These are phyloP conservation scores for Eudemis profundana DNA, from an alignment of 2,888 invertebrate genomes.

Conservation along the genomic window DNA sequence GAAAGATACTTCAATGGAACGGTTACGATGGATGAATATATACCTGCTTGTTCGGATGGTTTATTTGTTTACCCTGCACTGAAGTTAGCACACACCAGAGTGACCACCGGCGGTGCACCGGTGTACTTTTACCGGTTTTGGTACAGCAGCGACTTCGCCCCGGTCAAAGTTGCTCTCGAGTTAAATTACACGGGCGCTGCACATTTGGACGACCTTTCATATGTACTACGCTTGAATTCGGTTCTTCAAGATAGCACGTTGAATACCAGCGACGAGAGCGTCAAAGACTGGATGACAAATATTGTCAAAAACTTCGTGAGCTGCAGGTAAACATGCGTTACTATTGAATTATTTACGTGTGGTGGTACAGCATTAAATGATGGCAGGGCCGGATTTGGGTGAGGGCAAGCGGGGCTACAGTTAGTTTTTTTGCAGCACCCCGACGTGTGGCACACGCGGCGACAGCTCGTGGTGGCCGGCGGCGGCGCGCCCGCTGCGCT, in stretches of 20 bases:
- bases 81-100: slow-evolving; percentile 58
- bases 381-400: no score
- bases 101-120: slow-evolving; percentile 63
- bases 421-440: background rate
- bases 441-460: background rate
- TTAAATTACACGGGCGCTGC: slow-evolving; percentile 78
- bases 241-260: background rate
- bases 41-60: slow-evolving; percentile 63
- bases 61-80: slow-evolving; percentile 69
- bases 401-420: no score
- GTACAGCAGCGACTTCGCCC: slow-evolving; percentile 76
- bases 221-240: slow-evolving; percentile 73
- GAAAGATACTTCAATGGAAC: slow-evolving; percentile 59
- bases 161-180: slow-evolving; percentile 69
- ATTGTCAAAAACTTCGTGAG: slow-evolving; percentile 1
- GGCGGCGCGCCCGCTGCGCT: background rate
- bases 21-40: slow-evolving; percentile 59
- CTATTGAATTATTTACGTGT: no score
- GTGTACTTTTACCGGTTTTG: slow-evolving; percentile 83
- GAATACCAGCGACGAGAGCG: background rate
- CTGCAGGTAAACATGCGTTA: slow-evolving; percentile 4
- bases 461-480: background rate
- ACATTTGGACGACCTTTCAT: slow-evolving; percentile 86
- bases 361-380: no score
- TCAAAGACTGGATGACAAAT: slow-evolving; percentile 3